Evolutionary conservation across 2,888 invertebrate genomes (phyloP).

Genomic region (Zygaena filipendulae): DNA sequence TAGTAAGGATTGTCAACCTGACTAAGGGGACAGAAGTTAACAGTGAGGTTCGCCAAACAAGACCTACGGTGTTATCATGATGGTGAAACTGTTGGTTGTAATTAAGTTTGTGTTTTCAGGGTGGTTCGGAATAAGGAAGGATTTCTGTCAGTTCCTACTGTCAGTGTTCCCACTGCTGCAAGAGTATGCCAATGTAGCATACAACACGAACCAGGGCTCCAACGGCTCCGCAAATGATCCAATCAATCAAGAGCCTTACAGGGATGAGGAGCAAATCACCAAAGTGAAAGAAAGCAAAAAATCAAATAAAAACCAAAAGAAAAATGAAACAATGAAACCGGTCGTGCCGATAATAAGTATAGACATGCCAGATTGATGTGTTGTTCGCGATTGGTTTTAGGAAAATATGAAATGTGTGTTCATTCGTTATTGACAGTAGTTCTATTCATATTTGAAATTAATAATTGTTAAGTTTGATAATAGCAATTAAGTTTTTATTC

Average conservation of each 20-base stretch:
- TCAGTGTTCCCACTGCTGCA: slow-evolving; percentile 94
- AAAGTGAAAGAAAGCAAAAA: slow-evolving; percentile 70
- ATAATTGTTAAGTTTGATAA: slow-evolving; percentile 59
- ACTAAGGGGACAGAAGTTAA: no score
- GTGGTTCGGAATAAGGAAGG: slow-evolving; percentile 99
- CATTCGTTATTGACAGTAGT: no score
- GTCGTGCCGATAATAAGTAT: slow-evolving; percentile 91
- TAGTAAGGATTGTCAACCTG: no score
- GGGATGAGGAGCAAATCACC: slow-evolving; percentile 48
- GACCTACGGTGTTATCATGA: no score
- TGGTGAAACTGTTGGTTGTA: no score
- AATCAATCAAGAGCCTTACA: slow-evolving; percentile 52
- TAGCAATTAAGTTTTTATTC: no score
- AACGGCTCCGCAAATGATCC: slow-evolving; percentile 41
- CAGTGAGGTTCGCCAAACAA: no score
- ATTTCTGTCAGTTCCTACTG: slow-evolving; percentile 96
- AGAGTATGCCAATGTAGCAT: slow-evolving; percentile 98
- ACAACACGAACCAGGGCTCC: slow-evolving; percentile 73
- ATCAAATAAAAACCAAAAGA: slow-evolving; percentile 75
- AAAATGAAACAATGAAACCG: slow-evolving; percentile 83
- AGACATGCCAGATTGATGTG: slow-evolving; percentile 87
- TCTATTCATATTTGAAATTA: slow-evolving; percentile 5
- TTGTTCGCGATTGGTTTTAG: neutral
- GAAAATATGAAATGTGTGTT: slow-evolving; percentile 37
- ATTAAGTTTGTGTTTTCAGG: slow-evolving; percentile 67